Evolutionary conservation across 2,797 vertebrate genomes (phyloP), one percentile per base, ranked within the genome.

Genomic region (Paguma larvata): DNA sequence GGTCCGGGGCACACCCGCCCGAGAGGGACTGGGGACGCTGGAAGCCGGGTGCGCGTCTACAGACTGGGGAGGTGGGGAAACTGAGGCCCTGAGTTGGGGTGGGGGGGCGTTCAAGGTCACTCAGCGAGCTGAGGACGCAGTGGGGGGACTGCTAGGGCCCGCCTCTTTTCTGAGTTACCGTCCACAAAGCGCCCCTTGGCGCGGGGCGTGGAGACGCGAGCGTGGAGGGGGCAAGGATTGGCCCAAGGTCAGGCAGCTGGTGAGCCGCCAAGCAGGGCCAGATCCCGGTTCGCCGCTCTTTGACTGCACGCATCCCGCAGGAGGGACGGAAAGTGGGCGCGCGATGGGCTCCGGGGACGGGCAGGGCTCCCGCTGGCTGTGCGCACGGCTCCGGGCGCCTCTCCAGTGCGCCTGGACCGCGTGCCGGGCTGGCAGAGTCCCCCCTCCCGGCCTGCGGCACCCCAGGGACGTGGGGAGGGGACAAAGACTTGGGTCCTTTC

Each of bases 31-130:
- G 86, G 96, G 62, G 11, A 18, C 41, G 30, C 94, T 86, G 30
- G 95, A 51, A 59, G 77, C 56, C 19, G 7, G 79, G 59, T 0
- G 38, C 11, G 13, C 41, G 27, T 18, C 38, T 41, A 30, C 34
- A 6, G 16, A 1, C 1, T 5, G 53, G 75, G 72, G 27, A 10
- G 38, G 44, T 86, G 92, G 83, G 96, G 94, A 95, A 91, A 91
- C 88, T 32, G 97, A 94, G 82, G n/a, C 25, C 59, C 41, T 2
- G 21, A 62, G 10, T 30, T 38, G 38, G 70, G 56, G 3, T 5
- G 18, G 14, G 59, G 78, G 48, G 14, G 78, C 56, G n/a, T n/a
- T 97, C 97, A 98, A 98, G 98, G 97, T 98, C 98, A 98, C 89
- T 95, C 63, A 27, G 46, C 5, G 46, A 88, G 73, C 32, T 32